Base-by-base conservation (phyloP, 2,113 vertebrate genomes). In the Oncorhynchus kisutch region DNA sequence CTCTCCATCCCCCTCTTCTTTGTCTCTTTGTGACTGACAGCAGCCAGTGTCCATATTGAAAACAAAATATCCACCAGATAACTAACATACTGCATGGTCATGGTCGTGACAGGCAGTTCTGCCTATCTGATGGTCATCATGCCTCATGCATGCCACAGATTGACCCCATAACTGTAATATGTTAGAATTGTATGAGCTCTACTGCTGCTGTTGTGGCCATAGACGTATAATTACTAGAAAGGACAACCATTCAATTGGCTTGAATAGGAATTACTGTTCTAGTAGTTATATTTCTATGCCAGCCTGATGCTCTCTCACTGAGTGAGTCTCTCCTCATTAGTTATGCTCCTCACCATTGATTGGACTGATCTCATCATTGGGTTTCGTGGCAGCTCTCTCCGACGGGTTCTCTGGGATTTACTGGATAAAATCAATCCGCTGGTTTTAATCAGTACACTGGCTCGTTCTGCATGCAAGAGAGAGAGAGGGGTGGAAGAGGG, bases 341-440 rank as follows among this genome's bases (percentile, higher is more conserved):
- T 81, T 75, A 24, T n/a, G 81, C 80, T 90, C 85, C 78, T 78
- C 70, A 72, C 74, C 82, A 91, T 91, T 86, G 88, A 92, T 90
- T 73, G 74, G 69, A 78, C 86, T 88, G 84, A 90, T 86, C 87
- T 89, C 88, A 87, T 92, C 90, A 48, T 70, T 27, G 54, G 68
- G 82, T 81, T 71, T 73, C 80, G 76, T 81, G 73, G 82, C 77
- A 73, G 79, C 81, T 87, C 83, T 84, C 84, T 8, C 59, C 73
- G 57, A 69, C 73, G 67, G 77, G 77, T 76, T 67, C 8, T 67
- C 74, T 84, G 81, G 87, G 87, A 92, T 91, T 89, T 91, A 90
- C 87, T 82, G 84, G 79, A 78, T 59, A 84, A 92, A 92, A 93
- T 93, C 90, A 91, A 92, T 92, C 83, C 39, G 31, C 76, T 39